A percentile compares a stretch with the other conserved stretches of the same genome.
These are phyloP conservation scores for Fregetta grallaria DNA, from an alignment of 2,113 vertebrate genomes.

Conservation along the genomic window DNA sequence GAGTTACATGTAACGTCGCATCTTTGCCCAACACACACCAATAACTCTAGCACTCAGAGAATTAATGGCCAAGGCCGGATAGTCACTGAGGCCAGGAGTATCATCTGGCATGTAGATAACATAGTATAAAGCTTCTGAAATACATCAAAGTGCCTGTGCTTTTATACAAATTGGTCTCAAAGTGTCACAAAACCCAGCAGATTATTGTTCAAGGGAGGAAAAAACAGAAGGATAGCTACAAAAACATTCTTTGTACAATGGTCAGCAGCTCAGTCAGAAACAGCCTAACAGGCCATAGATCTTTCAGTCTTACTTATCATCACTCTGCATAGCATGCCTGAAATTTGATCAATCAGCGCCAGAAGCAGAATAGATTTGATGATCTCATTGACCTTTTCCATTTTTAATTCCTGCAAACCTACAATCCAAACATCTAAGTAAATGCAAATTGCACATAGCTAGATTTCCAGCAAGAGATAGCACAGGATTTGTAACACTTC, in stretches of 20 bases:
- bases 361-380: neutral
- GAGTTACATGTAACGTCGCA: neutral
- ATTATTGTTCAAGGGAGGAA: slow-evolving; percentile 14
- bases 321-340: neutral
- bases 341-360: neutral
- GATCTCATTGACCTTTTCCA: neutral
- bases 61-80: neutral
- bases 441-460: neutral
- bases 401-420: neutral
- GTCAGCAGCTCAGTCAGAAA: neutral
- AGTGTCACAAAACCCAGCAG: neutral
- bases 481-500: neutral
- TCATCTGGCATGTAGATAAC: slow-evolving; percentile 46
- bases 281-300: neutral
- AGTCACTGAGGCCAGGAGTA: neutral
- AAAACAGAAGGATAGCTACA: slow-evolving; percentile 9
- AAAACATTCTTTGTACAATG: neutral
- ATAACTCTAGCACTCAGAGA: neutral
- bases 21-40: neutral
- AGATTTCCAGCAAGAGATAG: neutral
- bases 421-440: neutral
- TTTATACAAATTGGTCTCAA: slow-evolving; percentile 7
- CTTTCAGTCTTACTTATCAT: neutral
- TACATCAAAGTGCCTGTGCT: slow-evolving; percentile 11
- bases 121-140: slow-evolving; percentile 24